These are phyloP conservation scores for Caenorhabditis sinica DNA, from an alignment of 2,888 invertebrate genomes.

Conservation along the genomic window DNA sequence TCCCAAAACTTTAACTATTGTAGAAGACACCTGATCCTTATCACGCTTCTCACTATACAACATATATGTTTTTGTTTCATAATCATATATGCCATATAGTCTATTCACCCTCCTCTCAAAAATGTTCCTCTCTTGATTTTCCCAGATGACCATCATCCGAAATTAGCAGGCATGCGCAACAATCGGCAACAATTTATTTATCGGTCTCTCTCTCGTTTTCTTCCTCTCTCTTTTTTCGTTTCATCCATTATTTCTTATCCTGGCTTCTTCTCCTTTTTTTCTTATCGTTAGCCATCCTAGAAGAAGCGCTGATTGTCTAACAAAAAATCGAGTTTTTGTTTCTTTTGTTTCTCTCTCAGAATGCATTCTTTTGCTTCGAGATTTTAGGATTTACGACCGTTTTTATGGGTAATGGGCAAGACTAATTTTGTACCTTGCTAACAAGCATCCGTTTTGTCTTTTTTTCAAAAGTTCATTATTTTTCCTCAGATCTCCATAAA, in stretches of 20 bases:
- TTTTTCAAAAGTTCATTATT: not conserved
- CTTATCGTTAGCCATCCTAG: constrained; percentile 19
- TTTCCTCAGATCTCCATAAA: not conserved
- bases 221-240: not conserved
- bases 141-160: not conserved
- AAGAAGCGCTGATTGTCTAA: constrained; percentile 20
- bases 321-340: constrained; percentile 14
- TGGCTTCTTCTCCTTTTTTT: no score
- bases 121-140: not conserved
- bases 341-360: not conserved
- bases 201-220: not conserved
- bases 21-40: constrained; percentile 10
- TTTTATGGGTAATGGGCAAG: no score
- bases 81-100: no score
- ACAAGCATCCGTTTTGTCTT: no score
- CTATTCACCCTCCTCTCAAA: no score
- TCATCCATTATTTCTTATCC: constrained; percentile 2
- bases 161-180: not conserved
- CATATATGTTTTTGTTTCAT: no score
- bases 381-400: not conserved
- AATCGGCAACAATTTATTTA: constrained; percentile 12
- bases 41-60: not conserved
- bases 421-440: no score
- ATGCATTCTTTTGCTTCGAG: not conserved
- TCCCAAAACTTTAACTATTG: no score